Conservation (phyloP, 2,113 vertebrate species). For the Zonotrichia leucophrys region DNA sequence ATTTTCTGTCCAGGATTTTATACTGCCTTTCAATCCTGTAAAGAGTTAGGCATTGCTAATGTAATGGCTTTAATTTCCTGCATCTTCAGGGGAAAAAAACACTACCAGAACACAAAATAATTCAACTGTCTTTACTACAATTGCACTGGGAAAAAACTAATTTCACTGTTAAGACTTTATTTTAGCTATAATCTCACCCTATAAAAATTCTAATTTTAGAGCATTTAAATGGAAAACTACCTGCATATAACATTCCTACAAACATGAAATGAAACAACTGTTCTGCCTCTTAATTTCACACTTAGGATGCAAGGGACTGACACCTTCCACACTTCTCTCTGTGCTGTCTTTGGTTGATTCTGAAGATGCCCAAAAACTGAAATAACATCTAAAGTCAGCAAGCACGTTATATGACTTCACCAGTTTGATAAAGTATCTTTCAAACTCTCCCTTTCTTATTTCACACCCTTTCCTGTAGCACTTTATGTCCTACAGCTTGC, state of each 20-base stretch:
- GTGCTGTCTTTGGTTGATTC: accelerated
- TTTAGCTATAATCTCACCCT: not conserved
- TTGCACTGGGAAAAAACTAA: not conserved
- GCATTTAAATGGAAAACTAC: not conserved
- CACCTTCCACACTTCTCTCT: not conserved
- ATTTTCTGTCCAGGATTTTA: not conserved
- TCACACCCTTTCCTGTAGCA: not conserved
- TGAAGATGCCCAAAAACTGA: not conserved
- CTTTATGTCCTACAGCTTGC: not conserved
- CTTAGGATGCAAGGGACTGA: not conserved
- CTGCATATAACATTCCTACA: not conserved
- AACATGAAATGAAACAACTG: not conserved
- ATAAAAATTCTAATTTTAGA: not conserved
- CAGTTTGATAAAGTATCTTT: not conserved
- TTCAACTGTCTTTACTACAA: not conserved
- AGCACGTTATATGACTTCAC: not conserved
- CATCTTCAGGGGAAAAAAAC: not conserved
- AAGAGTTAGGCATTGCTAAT: not conserved
- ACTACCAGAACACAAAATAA: not conserved
- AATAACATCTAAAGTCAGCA: not conserved
- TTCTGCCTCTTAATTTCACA: not conserved
- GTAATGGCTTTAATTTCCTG: not conserved
- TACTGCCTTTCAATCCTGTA: not conserved
- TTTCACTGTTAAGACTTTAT: not conserved
- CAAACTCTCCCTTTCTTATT: not conserved